Base-by-base conservation (phyloP, 2,888 invertebrate genomes). In the Bembecia ichneumoniformis region DNA sequence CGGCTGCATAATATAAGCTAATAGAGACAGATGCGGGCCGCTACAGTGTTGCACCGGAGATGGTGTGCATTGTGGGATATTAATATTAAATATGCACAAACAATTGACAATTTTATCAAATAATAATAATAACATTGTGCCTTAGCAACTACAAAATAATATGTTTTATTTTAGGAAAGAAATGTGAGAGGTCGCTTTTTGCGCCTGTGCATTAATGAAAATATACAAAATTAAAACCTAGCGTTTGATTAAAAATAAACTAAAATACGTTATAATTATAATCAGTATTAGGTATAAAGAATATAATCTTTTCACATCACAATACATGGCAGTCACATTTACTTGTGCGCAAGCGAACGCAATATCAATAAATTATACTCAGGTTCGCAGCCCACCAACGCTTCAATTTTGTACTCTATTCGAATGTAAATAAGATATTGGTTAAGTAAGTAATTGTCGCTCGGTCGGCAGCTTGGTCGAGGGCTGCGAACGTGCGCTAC, bases 281-380 rank as follows among this genome's bases (percentile, higher is more conserved):
- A 57, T 60, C 53, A 55, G 52, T 55, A 28, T 28, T 28, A 57
- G 58, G 55, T 57, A 53, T 57, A 58, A 54, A 57, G 56, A 57
- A 58, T 56, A 55, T 28, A 28, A 28, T 28, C 7, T 28, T 54
- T 51, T 56, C 56, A 55, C 61, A 62, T 64, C 60, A 60, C 61
- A 63, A 59, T 59, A 55, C 57, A 63, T 61, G 64, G 64, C 64
- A 63, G 63, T 62, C 57, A 51, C 51, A 15, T 15, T 44, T 44
- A 14, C 5, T 43, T 34, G 13, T 35, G 14, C 28, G 28, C 40
- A 40, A 13, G n/a, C 40, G 40, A 40, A 40, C 40, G 40, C 40
- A 40, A 40, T 40, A 40, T 40, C 5, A 40, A 40, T 40, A n/a
- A 11, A 9, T 28, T 9, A 28, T 28, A 28, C 28, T 28, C 28